Conservation (phyloP, 2,888 invertebrate species). For the Andrena trimmerana region DNA sequence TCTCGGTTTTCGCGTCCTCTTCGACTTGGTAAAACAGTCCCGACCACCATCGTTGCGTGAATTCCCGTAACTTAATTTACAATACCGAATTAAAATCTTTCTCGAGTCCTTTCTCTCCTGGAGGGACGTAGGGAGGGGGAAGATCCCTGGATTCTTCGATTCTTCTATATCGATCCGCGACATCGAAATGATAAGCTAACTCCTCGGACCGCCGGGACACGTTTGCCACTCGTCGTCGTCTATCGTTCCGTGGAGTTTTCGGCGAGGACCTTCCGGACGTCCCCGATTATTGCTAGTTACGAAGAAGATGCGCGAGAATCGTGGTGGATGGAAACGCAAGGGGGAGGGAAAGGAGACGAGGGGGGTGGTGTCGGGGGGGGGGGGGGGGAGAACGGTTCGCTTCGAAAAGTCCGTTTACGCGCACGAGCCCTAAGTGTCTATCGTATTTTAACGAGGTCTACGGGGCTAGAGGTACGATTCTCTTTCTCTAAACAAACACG, state of each 20-base stretch:
- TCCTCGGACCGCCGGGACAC: too few species aligned
- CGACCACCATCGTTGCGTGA: conserved; percentile 38
- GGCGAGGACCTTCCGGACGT: neutral
- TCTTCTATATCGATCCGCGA: neutral
- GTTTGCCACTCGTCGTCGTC: neutral
- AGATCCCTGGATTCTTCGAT: too few species aligned
- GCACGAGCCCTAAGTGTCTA: conserved; percentile 68
- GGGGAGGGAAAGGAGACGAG: neutral
- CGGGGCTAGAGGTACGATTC: conserved; percentile 71
- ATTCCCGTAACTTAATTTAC: conserved; percentile 15
- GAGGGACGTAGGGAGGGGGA: too few species aligned
- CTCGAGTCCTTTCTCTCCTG: neutral
- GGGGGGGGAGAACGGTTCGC: conserved; percentile 10
- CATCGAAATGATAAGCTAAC: conserved; percentile 12
- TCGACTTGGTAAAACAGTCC: conserved; percentile 58
- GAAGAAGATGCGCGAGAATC: conserved; percentile 1
- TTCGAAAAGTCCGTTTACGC: conserved; percentile 43
- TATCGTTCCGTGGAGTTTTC: neutral
- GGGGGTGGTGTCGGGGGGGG: neutral
- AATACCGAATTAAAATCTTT: conserved; percentile 13
- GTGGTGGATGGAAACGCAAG: neutral
- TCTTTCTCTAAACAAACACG: conserved; percentile 78
- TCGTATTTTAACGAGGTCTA: conserved; percentile 73
- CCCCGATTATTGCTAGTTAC: conserved; percentile 31
- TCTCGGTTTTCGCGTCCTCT: conserved; percentile 63